Evolutionary conservation across 2,113 vertebrate species (phyloP).

Genomic region (Ophthalmolycus amberensis): DNA sequence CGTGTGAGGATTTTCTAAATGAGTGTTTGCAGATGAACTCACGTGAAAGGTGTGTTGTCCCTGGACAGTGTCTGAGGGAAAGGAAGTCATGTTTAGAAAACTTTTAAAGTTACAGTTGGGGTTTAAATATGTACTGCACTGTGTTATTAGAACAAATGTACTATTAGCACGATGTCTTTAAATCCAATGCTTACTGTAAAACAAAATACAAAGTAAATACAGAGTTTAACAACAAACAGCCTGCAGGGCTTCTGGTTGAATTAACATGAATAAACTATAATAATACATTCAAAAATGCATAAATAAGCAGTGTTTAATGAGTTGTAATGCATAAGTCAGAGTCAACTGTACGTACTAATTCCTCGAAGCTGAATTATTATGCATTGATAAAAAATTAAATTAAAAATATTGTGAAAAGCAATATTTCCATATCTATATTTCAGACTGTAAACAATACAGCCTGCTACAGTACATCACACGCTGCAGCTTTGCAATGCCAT

Average conservation of each 20-base stretch:
- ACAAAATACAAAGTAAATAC: background rate
- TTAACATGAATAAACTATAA: background rate
- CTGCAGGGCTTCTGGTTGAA: background rate
- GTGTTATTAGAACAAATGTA: background rate
- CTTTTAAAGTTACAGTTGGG: background rate
- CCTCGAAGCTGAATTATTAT: background rate
- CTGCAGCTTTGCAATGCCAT: background rate
- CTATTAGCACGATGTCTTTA: background rate
- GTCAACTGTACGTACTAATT: background rate
- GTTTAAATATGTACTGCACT: background rate
- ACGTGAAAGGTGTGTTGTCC: constrained; percentile 94
- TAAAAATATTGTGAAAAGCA: background rate
- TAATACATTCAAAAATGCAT: background rate
- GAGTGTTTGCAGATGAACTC: constrained; percentile 72
- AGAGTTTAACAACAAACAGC: background rate
- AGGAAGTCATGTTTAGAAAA: constrained; percentile 13
- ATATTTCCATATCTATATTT: background rate
- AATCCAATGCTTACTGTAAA: no score
- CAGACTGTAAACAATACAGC: background rate
- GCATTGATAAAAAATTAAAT: background rate
- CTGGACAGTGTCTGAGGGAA: constrained; percentile 83
- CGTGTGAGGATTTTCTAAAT: background rate
- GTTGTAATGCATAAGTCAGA: background rate
- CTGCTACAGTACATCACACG: background rate
- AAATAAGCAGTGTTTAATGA: background rate